Evolutionary conservation across 2,888 invertebrate species (phyloP).

Genomic region (Neoitamus cyanurus): DNA sequence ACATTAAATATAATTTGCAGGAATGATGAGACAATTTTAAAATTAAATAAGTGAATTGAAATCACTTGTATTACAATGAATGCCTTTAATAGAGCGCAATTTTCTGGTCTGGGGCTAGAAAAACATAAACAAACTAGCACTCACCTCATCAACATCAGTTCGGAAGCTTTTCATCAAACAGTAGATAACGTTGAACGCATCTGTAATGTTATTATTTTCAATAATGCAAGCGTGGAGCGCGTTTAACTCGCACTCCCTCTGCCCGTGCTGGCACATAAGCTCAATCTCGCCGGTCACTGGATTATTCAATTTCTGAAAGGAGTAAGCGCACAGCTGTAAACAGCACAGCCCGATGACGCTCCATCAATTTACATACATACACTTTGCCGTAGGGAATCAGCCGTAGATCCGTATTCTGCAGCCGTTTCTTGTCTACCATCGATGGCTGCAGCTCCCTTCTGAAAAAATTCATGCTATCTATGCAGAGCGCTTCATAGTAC

Average conservation of each 20-base stretch:
- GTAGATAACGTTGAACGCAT: constrained; percentile 59
- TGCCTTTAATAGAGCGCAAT: too few species aligned
- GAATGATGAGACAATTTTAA: too few species aligned
- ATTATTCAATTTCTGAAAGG: constrained; percentile 55
- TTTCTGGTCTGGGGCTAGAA: too few species aligned
- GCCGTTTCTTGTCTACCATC: constrained; percentile 57
- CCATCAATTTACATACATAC: not conserved
- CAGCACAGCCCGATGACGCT: not conserved
- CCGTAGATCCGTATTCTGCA: constrained; percentile 58
- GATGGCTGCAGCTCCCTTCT: constrained; percentile 58
- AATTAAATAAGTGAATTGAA: too few species aligned
- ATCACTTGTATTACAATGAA: too few species aligned
- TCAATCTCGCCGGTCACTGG: constrained; percentile 55
- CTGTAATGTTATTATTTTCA: constrained; percentile 57
- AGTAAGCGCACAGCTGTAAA: not conserved
- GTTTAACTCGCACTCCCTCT: constrained; percentile 62
- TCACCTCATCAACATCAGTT: constrained; percentile 55
- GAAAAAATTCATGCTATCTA: constrained; percentile 62
- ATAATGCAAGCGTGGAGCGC: constrained; percentile 63
- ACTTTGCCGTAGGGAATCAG: constrained; percentile 65
- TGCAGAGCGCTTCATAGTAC: constrained; percentile 64
- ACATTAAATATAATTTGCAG: too few species aligned
- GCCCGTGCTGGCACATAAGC: constrained; percentile 62
- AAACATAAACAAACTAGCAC: too few species aligned
- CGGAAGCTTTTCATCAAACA: constrained; percentile 59